Conservation (phyloP, 2,797 vertebrate genomes). For the Poecilia gillii region DNA sequence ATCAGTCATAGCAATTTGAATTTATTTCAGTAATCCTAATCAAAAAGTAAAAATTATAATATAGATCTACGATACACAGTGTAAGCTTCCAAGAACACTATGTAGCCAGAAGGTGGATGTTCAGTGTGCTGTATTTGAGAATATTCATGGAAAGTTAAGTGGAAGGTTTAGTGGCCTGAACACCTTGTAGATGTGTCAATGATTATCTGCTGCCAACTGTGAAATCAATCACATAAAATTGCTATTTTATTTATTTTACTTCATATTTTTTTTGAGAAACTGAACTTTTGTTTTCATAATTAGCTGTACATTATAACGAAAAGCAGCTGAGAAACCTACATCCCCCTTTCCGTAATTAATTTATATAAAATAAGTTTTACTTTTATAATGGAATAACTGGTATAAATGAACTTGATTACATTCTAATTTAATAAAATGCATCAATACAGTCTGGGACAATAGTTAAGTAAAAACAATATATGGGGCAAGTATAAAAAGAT, state of each 20-base stretch:
- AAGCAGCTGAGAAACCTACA: neutral
- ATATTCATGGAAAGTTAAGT: conserved; percentile 1
- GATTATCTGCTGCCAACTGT: neutral
- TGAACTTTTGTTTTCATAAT: neutral
- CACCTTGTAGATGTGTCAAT: neutral
- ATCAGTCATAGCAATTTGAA: neutral
- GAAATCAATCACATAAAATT: neutral
- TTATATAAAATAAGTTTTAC: neutral
- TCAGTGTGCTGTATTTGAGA: neutral
- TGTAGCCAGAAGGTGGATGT: neutral
- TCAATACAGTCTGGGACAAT: neutral
- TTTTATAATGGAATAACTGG: neutral
- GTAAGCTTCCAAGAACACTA: neutral
- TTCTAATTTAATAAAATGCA: neutral
- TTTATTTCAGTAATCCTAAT: neutral
- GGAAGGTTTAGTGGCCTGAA: neutral
- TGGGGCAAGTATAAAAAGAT: conserved; percentile 47
- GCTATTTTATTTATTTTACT: neutral
- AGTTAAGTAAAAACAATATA: neutral
- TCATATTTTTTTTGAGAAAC: neutral
- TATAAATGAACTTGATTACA: neutral
- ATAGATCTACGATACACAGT: neutral
- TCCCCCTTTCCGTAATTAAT: no score
- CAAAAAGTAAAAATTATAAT: neutral
- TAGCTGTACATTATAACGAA: neutral